A percentile compares a stretch with the other conserved stretches of the same genome.
phyloP scores from a whole-genome alignment of 1,140 invertebrate genomes.

The Drosophila aff. region DNA sequence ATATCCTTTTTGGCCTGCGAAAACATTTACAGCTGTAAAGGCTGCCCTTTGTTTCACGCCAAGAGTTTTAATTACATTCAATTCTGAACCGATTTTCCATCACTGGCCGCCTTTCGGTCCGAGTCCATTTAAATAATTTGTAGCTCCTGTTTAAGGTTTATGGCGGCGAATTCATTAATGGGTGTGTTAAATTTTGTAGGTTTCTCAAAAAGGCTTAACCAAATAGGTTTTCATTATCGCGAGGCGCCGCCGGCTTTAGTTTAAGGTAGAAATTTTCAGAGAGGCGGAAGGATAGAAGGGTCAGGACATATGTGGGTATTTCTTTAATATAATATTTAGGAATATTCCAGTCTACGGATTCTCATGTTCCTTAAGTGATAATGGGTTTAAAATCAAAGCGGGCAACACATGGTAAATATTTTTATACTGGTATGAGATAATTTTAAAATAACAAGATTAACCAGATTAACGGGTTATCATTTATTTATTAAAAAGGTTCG shows the following conservation, averaged over 20 bases:
- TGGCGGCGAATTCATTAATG: slow-evolving; percentile 59
- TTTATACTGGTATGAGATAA: not conserved
- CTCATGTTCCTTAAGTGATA: not conserved
- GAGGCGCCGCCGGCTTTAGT: slow-evolving; percentile 20
- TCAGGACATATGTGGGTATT: slow-evolving; percentile 16
- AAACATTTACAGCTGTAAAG: slow-evolving; percentile 37
- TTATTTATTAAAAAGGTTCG: too few species aligned
- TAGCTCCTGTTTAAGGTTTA: slow-evolving; percentile 48
- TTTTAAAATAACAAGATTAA: not conserved
- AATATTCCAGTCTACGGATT: not conserved
- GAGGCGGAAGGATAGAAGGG: not conserved
- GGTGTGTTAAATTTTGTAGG: slow-evolving; percentile 17
- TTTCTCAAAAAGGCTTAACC: slow-evolving; percentile 20
- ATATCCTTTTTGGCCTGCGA: slow-evolving; percentile 43
- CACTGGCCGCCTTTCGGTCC: slow-evolving; percentile 3
- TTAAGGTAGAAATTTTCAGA: not conserved
- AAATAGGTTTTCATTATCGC: slow-evolving; percentile 23
- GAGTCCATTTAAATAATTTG: slow-evolving; percentile 50
- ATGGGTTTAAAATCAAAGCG: not conserved
- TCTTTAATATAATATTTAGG: not conserved
- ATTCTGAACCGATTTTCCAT: slow-evolving; percentile 44
- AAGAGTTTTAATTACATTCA: slow-evolving; percentile 51
- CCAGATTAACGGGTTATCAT: not conserved
- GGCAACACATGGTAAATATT: not conserved
- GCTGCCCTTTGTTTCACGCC: slow-evolving; percentile 37